A percentile compares a stretch with the other conserved stretches of the same genome.
Evolutionary conservation across 2,113 vertebrate species (phyloP).

Genomic region (Morone chrysops): DNA sequence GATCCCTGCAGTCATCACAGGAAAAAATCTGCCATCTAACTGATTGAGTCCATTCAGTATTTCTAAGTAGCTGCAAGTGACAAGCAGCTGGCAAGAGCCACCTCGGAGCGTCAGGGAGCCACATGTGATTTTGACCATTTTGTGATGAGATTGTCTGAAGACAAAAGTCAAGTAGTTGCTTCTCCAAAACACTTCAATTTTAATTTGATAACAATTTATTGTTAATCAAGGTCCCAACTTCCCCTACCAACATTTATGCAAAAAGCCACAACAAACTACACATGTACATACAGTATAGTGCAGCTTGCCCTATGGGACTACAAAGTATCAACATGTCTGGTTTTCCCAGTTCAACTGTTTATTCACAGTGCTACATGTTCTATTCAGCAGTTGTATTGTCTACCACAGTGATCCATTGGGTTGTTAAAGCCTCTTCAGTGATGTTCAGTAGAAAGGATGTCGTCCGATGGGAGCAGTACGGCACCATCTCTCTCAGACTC

Average conservation of each 20-base stretch:
- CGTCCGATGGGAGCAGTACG: slow-evolving; percentile 62
- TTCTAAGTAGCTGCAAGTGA: slow-evolving; percentile 5
- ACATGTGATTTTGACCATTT: slow-evolving; percentile 7
- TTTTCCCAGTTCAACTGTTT: slow-evolving; percentile 17
- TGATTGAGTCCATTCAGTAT: neutral
- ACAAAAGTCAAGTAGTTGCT: neutral
- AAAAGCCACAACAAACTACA: neutral
- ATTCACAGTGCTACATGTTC: slow-evolving; percentile 45
- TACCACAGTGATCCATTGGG: slow-evolving; percentile 43
- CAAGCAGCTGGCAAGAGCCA: slow-evolving; percentile 11
- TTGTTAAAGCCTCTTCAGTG: slow-evolving; percentile 64
- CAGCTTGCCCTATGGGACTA: slow-evolving; percentile 5
- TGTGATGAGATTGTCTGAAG: slow-evolving; percentile 3
- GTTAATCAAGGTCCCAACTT: neutral
- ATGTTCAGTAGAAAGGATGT: slow-evolving; percentile 63
- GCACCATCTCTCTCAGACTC: slow-evolving; percentile 71
- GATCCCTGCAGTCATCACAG: neutral
- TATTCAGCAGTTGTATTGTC: slow-evolving; percentile 56
- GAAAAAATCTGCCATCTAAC: neutral
- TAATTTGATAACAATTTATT: neutral
- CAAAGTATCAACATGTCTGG: slow-evolving; percentile 21
- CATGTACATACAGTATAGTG: neutral
- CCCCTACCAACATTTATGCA: neutral
- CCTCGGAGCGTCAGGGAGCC: neutral
- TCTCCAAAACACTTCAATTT: neutral